Conservation (phyloP, 2,888 invertebrate species). For the Melitaea athalia region DNA sequence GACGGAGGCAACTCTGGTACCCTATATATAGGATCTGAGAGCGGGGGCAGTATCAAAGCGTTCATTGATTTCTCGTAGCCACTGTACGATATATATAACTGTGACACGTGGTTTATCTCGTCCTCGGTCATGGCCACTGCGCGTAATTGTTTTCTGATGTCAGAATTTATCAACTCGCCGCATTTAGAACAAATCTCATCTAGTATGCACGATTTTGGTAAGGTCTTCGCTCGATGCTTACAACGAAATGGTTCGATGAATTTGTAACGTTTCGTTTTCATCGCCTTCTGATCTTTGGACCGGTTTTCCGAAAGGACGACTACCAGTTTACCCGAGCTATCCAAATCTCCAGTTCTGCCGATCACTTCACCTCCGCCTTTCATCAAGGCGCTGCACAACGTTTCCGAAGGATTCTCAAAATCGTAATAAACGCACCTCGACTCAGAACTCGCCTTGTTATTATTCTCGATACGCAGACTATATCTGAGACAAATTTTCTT, state of each 20-base stretch:
- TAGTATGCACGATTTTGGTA: slow-evolving; percentile 51
- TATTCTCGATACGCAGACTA: slow-evolving; percentile 71
- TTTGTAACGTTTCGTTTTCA: slow-evolving; percentile 58
- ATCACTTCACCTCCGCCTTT: slow-evolving; percentile 70
- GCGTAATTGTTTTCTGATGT: slow-evolving; percentile 64
- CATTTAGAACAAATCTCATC: slow-evolving; percentile 68
- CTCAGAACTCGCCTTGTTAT: slow-evolving; percentile 63
- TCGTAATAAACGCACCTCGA: slow-evolving; percentile 73
- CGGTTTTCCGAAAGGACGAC: slow-evolving; percentile 56
- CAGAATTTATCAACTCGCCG: slow-evolving; percentile 60
- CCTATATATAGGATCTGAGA: slow-evolving; percentile 68
- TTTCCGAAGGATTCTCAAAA: slow-evolving; percentile 68
- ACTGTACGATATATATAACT: slow-evolving; percentile 63
- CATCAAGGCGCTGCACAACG: slow-evolving; percentile 66
- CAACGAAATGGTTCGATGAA: slow-evolving; percentile 64
- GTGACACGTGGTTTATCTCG: slow-evolving; percentile 66
- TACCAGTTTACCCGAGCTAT: slow-evolving; percentile 51
- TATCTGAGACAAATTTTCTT: slow-evolving; percentile 72
- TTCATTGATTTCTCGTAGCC: slow-evolving; percentile 66
- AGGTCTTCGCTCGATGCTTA: slow-evolving; percentile 55
- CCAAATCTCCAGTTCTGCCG: slow-evolving; percentile 52
- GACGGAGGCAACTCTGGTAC: slow-evolving; percentile 66
- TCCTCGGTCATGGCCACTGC: slow-evolving; percentile 66
- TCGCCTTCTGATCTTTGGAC: slow-evolving; percentile 38
- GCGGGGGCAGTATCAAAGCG: slow-evolving; percentile 65